Evolutionary conservation across 2,113 vertebrate species (phyloP), one percentile per base, ranked within the genome.

Genomic region (Ceyx cyanopectus): DNA sequence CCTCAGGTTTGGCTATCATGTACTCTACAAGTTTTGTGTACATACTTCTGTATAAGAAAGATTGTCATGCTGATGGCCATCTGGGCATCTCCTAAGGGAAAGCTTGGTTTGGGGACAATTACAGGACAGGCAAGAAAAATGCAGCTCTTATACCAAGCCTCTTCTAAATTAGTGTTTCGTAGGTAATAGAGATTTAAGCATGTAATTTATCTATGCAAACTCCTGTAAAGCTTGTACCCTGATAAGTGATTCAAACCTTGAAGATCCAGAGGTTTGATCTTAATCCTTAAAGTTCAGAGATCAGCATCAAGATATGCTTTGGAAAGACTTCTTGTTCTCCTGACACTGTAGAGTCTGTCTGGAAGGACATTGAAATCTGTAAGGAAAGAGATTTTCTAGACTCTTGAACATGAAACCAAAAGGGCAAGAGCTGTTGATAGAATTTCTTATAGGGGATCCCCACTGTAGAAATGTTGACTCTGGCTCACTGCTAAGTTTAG

Each of bases 401-500:
- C n/a, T 41, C 60, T 68, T 1, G 11, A 50, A 73, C 43, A 10
- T 3, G 12, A 70, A 94, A 37, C 46, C 6, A 26, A 76, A 65
- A 93, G 85, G 92, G 63, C 63, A 67, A 77, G 51, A 80, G 20
- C 46, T 77, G 56, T 73, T 91, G 75, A 32, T 0, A 51, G 45
- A 70, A 63, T 30, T 74, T 76, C 70, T 82, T 80, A 43, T 7
- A 87, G 94, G 72, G 79, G 57, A 96, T 90, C 78, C 88, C 90
- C 78, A 5, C 73, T 48, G 54, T 58, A n/a, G 78, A 85, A 95
- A 56, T 92, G 70, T 93, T 90, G 91, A 89, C 53, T 92, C 65
- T 96, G 89, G 67, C 75, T 87, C 4, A 0, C 73, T 85, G 72
- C 89, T 93, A 72, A 87, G 85, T 93, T 96, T 95, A 93, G 91